Conservation (phyloP, 2,797 vertebrate genomes). For the Taeniopygia guttata region DNA sequence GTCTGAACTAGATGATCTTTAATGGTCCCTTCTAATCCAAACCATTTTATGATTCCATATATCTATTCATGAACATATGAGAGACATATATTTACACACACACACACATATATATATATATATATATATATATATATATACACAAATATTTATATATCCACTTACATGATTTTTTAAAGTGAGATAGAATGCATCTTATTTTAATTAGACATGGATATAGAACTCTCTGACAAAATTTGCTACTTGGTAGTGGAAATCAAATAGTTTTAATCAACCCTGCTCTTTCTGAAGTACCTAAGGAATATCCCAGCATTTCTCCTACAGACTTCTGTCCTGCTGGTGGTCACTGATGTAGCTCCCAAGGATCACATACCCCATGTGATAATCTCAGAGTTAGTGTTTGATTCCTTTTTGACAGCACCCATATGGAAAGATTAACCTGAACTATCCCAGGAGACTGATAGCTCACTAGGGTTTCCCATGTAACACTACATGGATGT, state of each 20-base stretch:
- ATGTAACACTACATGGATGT: neutral
- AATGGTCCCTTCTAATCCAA: neutral
- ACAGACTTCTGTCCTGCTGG: neutral
- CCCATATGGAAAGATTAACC: neutral
- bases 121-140: no score
- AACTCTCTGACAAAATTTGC: neutral
- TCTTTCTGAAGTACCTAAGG: neutral
- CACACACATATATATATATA: no score
- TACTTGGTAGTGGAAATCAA: neutral
- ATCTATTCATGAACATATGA: neutral
- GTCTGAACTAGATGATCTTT: neutral
- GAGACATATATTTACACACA: neutral
- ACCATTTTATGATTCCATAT: neutral
- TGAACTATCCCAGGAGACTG: neutral
- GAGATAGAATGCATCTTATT: neutral
- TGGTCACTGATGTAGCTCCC: neutral
- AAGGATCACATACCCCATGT: neutral
- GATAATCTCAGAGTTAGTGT: neutral
- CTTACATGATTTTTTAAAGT: neutral
- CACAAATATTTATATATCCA: neutral
- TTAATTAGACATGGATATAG: neutral
- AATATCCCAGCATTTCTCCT: neutral
- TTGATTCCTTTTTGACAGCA: neutral
- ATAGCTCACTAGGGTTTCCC: neutral
- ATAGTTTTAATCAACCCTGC: neutral